phyloP scores from a whole-genome alignment of 2,888 invertebrate genomes.

The Apeira syringaria region DNA sequence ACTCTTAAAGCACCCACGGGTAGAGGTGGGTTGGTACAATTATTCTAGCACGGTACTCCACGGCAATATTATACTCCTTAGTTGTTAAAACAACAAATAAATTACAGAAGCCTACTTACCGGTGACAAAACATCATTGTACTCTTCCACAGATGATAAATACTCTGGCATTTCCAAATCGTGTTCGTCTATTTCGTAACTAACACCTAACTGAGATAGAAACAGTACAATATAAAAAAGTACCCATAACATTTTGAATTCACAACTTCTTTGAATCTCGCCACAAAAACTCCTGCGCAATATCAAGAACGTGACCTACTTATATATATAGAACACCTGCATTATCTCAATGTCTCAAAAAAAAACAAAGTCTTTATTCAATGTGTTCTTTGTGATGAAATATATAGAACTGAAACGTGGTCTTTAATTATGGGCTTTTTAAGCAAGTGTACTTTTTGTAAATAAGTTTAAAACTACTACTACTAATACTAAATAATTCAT shows the following conservation, averaged over 20 bases:
- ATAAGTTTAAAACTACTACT: no score
- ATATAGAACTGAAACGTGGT: no score
- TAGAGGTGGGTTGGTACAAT: no score
- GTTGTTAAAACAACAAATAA: no score
- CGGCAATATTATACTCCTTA: no score
- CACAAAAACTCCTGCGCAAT: conserved; percentile 10
- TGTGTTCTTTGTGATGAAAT: no score
- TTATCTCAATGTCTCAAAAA: conserved; percentile 5
- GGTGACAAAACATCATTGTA: background rate
- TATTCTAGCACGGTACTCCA: no score
- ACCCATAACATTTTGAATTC: conserved; percentile 6
- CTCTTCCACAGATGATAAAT: background rate
- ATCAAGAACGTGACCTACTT: conserved; percentile 29
- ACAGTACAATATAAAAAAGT: conserved; percentile 2
- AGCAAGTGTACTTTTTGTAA: no score
- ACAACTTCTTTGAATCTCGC: conserved; percentile 5
- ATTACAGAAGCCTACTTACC: conserved; percentile 1
- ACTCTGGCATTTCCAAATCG: conserved; percentile 2
- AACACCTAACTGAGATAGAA: conserved; percentile 1
- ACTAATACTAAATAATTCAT: no score
- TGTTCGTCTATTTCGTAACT: conserved; percentile 7
- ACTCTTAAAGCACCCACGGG: no score
- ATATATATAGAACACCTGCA: conserved; percentile 15
- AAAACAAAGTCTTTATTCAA: no score
- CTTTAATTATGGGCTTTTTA: no score